Percentiles rank a stretch among this genome's conserved stretches.
Conservation (phyloP, 2,797 vertebrate species). For the Aplochiton taeniatus region DNA sequence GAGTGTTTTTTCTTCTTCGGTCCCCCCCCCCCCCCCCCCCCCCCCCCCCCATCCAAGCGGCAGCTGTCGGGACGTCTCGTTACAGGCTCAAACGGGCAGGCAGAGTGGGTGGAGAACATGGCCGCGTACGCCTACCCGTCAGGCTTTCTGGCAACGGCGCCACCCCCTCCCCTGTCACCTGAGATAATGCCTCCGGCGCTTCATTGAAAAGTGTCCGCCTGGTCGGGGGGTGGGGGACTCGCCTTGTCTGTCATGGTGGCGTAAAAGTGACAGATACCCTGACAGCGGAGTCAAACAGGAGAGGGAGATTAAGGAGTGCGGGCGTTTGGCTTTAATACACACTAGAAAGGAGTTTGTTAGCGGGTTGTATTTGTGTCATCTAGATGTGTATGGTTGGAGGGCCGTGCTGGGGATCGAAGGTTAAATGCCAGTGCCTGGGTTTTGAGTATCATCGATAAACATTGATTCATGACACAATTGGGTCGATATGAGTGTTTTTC, state of each 20-base stretch:
- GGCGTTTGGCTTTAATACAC: too few species aligned
- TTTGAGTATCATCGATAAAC: too few species aligned
- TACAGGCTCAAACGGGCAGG: constrained; percentile 11
- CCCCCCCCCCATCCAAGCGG: background rate
- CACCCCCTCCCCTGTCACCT: background rate
- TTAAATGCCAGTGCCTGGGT: too few species aligned
- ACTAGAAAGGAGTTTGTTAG: too few species aligned
- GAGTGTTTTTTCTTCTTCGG: background rate
- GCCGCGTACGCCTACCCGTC: constrained; percentile 2
- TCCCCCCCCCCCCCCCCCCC: background rate
- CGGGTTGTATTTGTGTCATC: too few species aligned
- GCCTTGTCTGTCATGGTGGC: background rate
- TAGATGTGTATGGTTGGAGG: too few species aligned
- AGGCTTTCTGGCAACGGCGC: background rate
- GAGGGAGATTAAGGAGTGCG: too few species aligned
- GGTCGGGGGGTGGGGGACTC: background rate
- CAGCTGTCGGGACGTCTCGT: constrained; percentile 35
- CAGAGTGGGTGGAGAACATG: background rate
- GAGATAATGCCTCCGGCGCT: constrained; percentile 8
- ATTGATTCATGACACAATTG: too few species aligned
- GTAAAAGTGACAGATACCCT: constrained; percentile 2
- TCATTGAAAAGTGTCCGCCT: constrained; percentile 7
- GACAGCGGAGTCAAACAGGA: too few species aligned
- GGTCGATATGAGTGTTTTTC: too few species aligned
- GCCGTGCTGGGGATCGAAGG: too few species aligned